Evolutionary conservation across 2,888 invertebrate genomes (phyloP).

Genomic region (Norana najaformis): DNA sequence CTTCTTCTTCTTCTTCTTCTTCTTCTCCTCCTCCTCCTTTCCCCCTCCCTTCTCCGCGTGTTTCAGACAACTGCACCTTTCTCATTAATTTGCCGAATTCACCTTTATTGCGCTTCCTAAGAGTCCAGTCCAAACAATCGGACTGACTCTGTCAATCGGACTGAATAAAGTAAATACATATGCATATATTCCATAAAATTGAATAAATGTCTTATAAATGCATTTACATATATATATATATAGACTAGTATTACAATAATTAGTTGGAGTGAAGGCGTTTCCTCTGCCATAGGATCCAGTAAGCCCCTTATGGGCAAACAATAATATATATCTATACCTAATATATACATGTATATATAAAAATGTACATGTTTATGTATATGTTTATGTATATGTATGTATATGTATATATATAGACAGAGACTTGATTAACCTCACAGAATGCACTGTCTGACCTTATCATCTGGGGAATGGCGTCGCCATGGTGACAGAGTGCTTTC

Average conservation of each 20-base stretch:
- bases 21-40: not conserved
- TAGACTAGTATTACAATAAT: too few species aligned
- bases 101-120: not conserved
- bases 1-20: not conserved
- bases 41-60: not conserved
- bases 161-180: not conserved
- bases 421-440: not conserved
- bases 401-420: too few species aligned
- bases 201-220: too few species aligned
- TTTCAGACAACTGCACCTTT: not conserved
- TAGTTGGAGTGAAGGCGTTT: too few species aligned
- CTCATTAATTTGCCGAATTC: not conserved
- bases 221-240: too few species aligned
- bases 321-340: too few species aligned
- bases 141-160: not conserved
- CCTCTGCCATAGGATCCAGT: too few species aligned
- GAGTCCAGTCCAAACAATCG: not conserved
- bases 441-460: not conserved
- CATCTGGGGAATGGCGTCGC: not conserved
- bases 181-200: too few species aligned
- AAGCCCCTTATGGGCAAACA: too few species aligned
- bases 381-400: too few species aligned
- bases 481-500: not conserved
- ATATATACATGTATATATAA: too few species aligned
- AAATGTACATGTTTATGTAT: too few species aligned